Base-by-base conservation (phyloP, 2,113 vertebrate species). In the Phasianus colchicus region DNA sequence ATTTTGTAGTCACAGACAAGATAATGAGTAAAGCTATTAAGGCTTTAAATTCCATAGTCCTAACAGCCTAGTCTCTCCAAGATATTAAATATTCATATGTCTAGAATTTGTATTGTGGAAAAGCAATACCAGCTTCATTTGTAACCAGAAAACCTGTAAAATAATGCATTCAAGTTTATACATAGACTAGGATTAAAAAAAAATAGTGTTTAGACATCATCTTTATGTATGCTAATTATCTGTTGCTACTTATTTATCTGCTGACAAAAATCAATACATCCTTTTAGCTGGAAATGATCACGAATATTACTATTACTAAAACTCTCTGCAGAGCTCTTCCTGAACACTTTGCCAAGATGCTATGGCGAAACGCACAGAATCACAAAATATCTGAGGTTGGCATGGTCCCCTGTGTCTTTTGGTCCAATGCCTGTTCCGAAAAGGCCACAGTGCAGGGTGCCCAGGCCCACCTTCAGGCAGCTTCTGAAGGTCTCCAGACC, bases 51-150 rank as follows among this genome's bases (percentile, higher is more conserved):
- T 43, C 36, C 38, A 91, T 22, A 88, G 36, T 36, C 61, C 36
- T 36, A 88, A 60, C 45, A 87, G 71, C 52, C 38, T 75, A 79
- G 52, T 69, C 71, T 67, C 18, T 80, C 36, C 72, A 40, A 77
- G 91, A 73, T 30, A 95, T 84, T 82, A 95, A 97, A 90, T 92
- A 97, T 93, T 93, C 90, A 86, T 55, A 78, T 6, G n/a, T 34
- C 54, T 70, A 86, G 40, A 96, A 79, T 87, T 82, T 95, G 91
- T 30, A 87, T 64, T 75, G 82, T 84, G 61, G 77, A 73, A 96
- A 96, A 74, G 52, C 24, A 70, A 78, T 42, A 95, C 13, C 64
- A 34, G 7, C 52, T 82, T 89, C 52, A 50, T 58, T 75, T 17
- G 77, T 25, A 79, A 93, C 15, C 11, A 87, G 34, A 66, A 92